Percentiles rank a stretch among this genome's conserved stretches.
Evolutionary conservation across 2,888 invertebrate species (phyloP).

Genomic region (Pycnomerus fuliginosus): DNA sequence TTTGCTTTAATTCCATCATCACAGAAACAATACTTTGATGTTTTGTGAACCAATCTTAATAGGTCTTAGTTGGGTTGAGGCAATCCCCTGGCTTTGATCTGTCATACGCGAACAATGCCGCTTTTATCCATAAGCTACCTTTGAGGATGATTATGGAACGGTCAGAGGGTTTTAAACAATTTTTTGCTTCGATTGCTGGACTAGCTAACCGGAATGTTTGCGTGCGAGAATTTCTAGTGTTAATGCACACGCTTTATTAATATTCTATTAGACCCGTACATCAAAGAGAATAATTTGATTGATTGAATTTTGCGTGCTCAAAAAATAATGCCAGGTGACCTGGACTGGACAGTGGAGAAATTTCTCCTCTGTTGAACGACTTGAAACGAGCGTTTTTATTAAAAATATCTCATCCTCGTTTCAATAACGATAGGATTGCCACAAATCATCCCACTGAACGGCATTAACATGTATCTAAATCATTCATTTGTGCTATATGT

Average conservation of each 20-base stretch:
- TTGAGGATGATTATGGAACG: conserved; percentile 20
- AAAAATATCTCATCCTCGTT: too few species aligned
- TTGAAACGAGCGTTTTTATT: too few species aligned
- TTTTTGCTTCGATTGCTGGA: conserved; percentile 23
- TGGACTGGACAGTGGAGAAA: too few species aligned
- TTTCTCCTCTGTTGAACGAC: too few species aligned
- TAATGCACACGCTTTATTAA: conserved; percentile 23
- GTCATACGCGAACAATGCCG: conserved; percentile 26
- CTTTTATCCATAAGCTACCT: conserved; percentile 21
- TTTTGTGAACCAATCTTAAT: conserved; percentile 37
- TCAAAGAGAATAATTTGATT: too few species aligned
- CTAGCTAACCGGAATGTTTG: conserved; percentile 25
- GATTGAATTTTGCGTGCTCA: too few species aligned
- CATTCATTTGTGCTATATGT: too few species aligned
- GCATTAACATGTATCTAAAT: too few species aligned
- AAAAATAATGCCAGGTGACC: too few species aligned
- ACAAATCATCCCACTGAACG: too few species aligned
- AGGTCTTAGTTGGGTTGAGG: conserved; percentile 29
- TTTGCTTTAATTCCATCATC: conserved; percentile 31
- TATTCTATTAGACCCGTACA: conserved; percentile 11
- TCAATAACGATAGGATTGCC: too few species aligned
- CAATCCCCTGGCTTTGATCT: conserved; percentile 26
- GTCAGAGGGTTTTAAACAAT: conserved; percentile 21
- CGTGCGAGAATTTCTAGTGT: conserved; percentile 19
- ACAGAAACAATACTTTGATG: conserved; percentile 35